Evolutionary conservation across 2,888 invertebrate genomes (phyloP), one percentile per base, ranked within the genome.

Genomic region (Junonia oenone): DNA sequence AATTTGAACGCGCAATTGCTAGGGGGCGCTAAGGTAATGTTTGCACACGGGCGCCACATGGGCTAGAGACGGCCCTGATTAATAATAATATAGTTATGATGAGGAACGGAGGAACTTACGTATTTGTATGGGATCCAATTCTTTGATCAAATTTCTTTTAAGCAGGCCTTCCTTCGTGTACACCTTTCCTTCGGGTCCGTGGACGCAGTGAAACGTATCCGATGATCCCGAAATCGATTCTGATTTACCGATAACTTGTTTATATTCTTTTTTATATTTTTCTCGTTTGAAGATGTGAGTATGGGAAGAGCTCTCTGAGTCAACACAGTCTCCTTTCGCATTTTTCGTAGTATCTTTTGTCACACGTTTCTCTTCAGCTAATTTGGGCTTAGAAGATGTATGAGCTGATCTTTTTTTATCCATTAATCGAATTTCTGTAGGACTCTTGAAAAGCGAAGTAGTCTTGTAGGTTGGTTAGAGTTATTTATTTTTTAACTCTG

Each of bases 151-250:
- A 53, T 77, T 77, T 52, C 77, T 75, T 55, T 80, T 76, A 9
- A 82, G 55, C 6, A 74, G 64, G 11, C 71, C 75, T 51, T 78
- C 72, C n/a, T 73, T 62, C 0, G 79, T 69, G 58, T 84, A 83
- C 13, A 63, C 51, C 58, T 75, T 83, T 0, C 78, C 81, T 26
- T 67, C 69, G 1, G 71, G 62, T 0, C 76, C 77, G 51, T 86
- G 81, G 0, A 73, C 53, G 56, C 88, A 88, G 1, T 66, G 64
- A 50, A 72, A 84, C 0, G 77, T 72, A 2, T 73, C 71, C 0
- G 81, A 72, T 1, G 84, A 78, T 0, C 76, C 72, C 0, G 85
- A 83, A 1, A 81, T 67, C 0, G 81, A 74, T 45, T 81, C 79
- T 0, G 77, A 66, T 26, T 69, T 22, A 0, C 73, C 74, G 9